Conservation (phyloP, 2,797 vertebrate species). For the Platalea minor region DNA sequence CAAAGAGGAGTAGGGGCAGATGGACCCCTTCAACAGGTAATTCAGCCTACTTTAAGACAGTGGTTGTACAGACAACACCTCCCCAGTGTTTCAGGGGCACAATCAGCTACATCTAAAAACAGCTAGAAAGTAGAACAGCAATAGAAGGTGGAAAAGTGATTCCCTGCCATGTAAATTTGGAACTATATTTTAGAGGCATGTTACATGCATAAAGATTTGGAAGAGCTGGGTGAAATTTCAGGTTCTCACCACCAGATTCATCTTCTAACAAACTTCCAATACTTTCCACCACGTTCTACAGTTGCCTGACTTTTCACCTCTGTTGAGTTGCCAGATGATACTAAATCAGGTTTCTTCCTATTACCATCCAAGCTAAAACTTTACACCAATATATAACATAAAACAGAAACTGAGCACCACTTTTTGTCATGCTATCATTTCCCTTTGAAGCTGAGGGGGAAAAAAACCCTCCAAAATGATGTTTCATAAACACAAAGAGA, state of each 20-base stretch:
- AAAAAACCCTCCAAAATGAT: neutral
- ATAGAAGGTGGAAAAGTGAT: neutral
- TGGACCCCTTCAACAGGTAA: neutral
- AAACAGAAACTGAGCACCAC: neutral
- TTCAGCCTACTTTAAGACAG: neutral
- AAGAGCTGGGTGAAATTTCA: neutral
- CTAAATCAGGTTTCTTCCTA: neutral
- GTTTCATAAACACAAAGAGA: neutral
- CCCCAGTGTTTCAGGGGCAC: neutral
- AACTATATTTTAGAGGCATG: neutral
- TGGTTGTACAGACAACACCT: neutral
- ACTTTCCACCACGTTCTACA: neutral
- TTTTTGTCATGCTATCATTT: neutral
- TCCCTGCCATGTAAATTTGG: neutral
- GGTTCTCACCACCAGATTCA: neutral
- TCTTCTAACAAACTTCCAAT: neutral
- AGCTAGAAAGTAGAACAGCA: neutral
- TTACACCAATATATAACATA: neutral
- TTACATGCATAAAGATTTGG: neutral
- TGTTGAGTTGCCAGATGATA: neutral
- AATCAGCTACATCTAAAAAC: neutral
- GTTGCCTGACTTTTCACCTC: neutral
- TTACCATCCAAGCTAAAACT: neutral
- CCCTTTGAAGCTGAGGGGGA: neutral
- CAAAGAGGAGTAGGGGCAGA: neutral